Evolutionary conservation across 2,113 vertebrate genomes (phyloP), one percentile per base, ranked within the genome.

Genomic region (Bufo bufo): DNA sequence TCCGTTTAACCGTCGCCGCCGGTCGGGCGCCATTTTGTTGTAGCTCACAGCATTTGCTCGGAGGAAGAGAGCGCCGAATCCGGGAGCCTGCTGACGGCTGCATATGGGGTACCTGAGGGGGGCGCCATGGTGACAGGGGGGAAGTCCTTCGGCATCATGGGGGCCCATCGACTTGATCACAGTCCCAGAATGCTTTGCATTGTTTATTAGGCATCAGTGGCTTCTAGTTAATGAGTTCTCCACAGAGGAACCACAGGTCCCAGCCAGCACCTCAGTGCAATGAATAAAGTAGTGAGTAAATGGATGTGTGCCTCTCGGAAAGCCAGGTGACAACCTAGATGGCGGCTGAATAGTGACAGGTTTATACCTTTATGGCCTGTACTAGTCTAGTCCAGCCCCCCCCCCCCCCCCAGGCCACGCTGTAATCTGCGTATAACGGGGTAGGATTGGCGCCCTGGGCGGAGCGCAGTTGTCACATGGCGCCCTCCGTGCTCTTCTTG

Each of bases 101-200:
- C 43, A 82, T 11, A 16, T 13, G 79, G 78, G 79, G 58, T 45
- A 63, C 7, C 43, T 20, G 16, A 10, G 33, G 56, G n/a, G 23
- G 79, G 23, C 5, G 79, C 7, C 19, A 12, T 47, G 1, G 33
- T 10, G 33, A 19, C 14, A 3, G 56, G 52, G 7, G 8, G 47
- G 47, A 11, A 12, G n/a, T 8, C 23, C 23, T 14, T 11, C 23
- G 17, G 54, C 58, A 47, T 65, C 6, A 14, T 66, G 59, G 19
- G 59, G 65, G 17, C 4, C 3, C 3, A 1, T 7, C 20, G 13
- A 13, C 4, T 9, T 7, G 20, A 8, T 2, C 54, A 3, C 1
- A 1, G 2, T 84, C 82, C 82, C 82, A 69, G 45, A 13, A 69
- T 84, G 49, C 82, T 33, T 16, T n/a, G 82, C 82, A 3, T n/a